These are phyloP conservation scores for Tokudaia muenninki DNA, from an alignment of 2,797 vertebrate genomes.

Conservation along the genomic window DNA sequence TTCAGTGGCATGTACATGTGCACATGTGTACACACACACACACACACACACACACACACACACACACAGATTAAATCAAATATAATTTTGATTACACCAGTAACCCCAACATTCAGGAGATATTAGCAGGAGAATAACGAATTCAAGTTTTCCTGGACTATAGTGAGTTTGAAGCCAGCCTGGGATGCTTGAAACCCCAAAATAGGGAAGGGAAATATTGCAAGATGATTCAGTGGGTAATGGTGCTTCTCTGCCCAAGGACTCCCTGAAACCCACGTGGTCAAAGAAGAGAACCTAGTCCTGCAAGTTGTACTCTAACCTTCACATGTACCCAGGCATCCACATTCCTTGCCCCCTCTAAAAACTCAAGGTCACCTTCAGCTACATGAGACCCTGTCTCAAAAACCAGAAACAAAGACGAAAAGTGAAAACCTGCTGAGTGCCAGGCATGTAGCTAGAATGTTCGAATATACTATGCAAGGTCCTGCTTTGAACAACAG, in stretches of 20 bases:
- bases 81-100: not conserved
- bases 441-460: not conserved
- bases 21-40: not conserved
- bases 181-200: not conserved
- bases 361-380: not conserved
- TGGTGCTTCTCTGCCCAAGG: not conserved
- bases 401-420: not conserved
- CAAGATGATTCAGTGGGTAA: not conserved
- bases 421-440: not conserved
- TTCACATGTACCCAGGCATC: not conserved
- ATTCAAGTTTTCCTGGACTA: not conserved
- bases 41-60: not conserved
- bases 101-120: not conserved
- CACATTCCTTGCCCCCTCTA: accelerated
- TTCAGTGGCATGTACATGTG: not conserved
- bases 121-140: not conserved
- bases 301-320: not conserved
- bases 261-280: not conserved
- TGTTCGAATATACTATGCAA: not conserved
- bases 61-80: not conserved
- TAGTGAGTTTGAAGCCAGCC: not conserved
- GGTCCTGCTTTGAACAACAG: not conserved
- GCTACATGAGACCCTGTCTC: not conserved
- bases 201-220: too few species aligned
- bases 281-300: not conserved